Percentiles rank a stretch among this genome's conserved stretches.
These are phyloP conservation scores for Mareca penelope DNA, from an alignment of 2,797 vertebrate genomes.

Conservation along the genomic window DNA sequence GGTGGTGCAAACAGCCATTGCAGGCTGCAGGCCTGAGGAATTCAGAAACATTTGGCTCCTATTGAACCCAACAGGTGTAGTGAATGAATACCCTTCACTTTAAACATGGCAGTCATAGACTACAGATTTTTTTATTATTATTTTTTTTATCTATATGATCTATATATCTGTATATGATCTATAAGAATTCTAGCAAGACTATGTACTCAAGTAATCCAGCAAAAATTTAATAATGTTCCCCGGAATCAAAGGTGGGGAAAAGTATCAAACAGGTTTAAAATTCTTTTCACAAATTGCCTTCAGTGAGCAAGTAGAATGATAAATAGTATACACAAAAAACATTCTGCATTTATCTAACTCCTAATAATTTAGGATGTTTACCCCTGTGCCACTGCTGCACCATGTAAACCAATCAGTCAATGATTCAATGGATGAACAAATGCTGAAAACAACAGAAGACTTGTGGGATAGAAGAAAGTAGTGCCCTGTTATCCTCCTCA, in stretches of 20 bases:
- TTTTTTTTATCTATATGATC: background rate
- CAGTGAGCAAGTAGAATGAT: background rate
- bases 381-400: background rate
- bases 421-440: background rate
- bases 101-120: background rate
- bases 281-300: background rate
- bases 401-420: background rate
- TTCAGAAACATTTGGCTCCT: background rate
- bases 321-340: background rate
- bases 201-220: background rate
- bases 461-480: background rate
- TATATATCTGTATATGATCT: too few species aligned
- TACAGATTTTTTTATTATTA: background rate
- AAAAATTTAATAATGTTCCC: background rate
- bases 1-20: too few species aligned
- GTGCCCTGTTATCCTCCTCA: background rate
- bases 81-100: background rate
- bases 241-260: background rate
- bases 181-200: background rate
- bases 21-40: too few species aligned
- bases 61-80: background rate
- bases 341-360: background rate
- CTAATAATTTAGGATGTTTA: background rate
- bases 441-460: background rate
- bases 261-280: background rate